Percentiles rank a stretch among this genome's conserved stretches.
Conservation (phyloP, 2,113 vertebrate genomes). For the Guaruba guarouba region DNA sequence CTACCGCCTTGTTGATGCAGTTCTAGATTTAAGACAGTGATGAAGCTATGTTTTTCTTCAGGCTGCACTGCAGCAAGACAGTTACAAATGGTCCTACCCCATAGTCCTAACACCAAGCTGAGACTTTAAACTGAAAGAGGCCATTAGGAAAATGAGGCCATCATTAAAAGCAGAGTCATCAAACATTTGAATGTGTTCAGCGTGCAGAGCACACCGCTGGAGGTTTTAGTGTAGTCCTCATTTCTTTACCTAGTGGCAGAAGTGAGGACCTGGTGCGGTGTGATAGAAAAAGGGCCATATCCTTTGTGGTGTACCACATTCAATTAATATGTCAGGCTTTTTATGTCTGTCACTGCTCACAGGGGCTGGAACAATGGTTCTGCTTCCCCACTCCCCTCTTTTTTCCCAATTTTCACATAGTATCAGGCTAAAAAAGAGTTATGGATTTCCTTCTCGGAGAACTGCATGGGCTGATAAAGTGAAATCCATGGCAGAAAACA, state of each 20-base stretch:
- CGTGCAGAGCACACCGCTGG: background rate
- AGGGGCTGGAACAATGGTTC: slow-evolving; percentile 23
- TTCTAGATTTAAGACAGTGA: background rate
- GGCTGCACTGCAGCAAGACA: background rate
- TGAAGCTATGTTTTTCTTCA: background rate
- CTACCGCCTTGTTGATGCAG: background rate
- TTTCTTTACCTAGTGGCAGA: background rate
- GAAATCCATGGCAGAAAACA: slow-evolving; percentile 63
- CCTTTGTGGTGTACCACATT: slow-evolving; percentile 76
- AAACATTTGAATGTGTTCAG: background rate
- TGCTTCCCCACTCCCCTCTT: slow-evolving; percentile 9
- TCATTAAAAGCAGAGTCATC: background rate
- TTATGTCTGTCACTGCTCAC: slow-evolving; percentile 1
- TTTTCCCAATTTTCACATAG: slow-evolving; percentile 28
- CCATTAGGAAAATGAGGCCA: background rate
- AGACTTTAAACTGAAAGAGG: background rate
- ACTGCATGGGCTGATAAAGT: slow-evolving; percentile 78
- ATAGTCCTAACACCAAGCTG: background rate
- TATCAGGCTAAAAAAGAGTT: slow-evolving; percentile 45
- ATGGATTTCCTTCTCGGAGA: slow-evolving; percentile 73
- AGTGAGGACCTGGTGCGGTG: slow-evolving; percentile 39
- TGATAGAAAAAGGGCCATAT: slow-evolving; percentile 56
- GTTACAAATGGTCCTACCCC: background rate
- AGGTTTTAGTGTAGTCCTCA: background rate
- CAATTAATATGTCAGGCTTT: slow-evolving; percentile 35